Evolutionary conservation across 2,888 invertebrate genomes (phyloP).

Genomic region (Palloptera scutellata): DNA sequence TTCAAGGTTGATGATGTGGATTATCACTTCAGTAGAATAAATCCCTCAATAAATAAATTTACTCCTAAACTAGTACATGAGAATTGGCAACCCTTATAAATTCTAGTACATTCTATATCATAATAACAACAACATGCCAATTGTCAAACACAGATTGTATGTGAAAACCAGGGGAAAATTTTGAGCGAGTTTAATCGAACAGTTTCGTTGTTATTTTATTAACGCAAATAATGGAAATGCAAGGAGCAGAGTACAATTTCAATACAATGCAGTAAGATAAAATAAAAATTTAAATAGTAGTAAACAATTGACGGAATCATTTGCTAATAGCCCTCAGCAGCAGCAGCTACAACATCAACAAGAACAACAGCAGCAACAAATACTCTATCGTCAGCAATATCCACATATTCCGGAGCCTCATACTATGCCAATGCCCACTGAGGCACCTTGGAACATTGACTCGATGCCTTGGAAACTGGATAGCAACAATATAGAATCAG

Average conservation of each 20-base stretch:
- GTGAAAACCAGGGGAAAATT: not conserved
- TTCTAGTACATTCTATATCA: slow-evolving; percentile 7
- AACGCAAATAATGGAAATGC: not conserved
- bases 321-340: not conserved
- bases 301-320: not conserved
- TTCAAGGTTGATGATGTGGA: no score
- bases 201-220: no score
- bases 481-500: slow-evolving; percentile 63
- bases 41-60: no score
- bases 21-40: no score
- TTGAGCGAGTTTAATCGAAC: no score
- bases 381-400: not conserved
- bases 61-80: not conserved
- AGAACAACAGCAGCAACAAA: slow-evolving; percentile 12
- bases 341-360: slow-evolving; percentile 7
- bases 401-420: slow-evolving; percentile 34
- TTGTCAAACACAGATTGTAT: slow-evolving; percentile 11
- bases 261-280: slow-evolving; percentile 20
- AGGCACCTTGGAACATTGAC: slow-evolving; percentile 66
- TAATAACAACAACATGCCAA: slow-evolving; percentile 2
- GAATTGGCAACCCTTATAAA: not conserved
- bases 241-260: not conserved
- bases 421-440: slow-evolving; percentile 47
- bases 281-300: not conserved
- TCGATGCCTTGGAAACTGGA: slow-evolving; percentile 66